Conservation (phyloP, 2,888 invertebrate species). For the Dendrolimus pini region DNA sequence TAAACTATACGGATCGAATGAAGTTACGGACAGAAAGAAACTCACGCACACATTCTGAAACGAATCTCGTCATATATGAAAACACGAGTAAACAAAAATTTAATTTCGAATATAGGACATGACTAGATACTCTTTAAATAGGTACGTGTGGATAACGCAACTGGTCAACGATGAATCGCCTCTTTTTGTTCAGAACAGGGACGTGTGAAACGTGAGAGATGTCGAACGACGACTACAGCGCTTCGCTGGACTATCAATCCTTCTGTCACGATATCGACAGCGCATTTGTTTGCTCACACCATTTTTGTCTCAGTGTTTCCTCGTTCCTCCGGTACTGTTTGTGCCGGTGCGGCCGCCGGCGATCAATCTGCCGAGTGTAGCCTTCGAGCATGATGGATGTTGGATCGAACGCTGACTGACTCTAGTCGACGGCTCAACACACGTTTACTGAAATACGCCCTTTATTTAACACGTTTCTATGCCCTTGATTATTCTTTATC, state of each 20-base stretch:
- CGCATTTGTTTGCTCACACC: constrained; percentile 70
- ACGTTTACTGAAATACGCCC: constrained; percentile 27
- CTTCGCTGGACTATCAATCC: constrained; percentile 60
- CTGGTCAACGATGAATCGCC: constrained; percentile 8
- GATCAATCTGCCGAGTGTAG: constrained; percentile 60
- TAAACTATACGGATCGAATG: no score
- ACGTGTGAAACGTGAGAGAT: constrained; percentile 13
- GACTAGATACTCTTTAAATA: neutral
- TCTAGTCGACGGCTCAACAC: constrained; percentile 25
- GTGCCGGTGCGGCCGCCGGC: constrained; percentile 35
- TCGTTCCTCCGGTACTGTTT: constrained; percentile 36
- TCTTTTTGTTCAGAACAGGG: constrained; percentile 13
- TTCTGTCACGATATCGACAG: constrained; percentile 69
- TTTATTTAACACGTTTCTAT: constrained; percentile 47
- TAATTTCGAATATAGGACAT: no score
- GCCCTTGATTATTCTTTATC: constrained; percentile 34
- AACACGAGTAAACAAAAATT: no score
- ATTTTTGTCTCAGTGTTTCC: constrained; percentile 66
- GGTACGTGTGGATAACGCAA: constrained; percentile 1
- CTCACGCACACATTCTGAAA: no score
- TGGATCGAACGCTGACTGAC: constrained; percentile 32
- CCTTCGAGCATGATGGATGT: constrained; percentile 66
- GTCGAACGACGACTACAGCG: constrained; percentile 9
- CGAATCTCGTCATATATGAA: no score
- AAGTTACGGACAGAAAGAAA: no score